Conservation (phyloP, 2,113 vertebrate genomes). For the Protobothrops flavoviridis region DNA sequence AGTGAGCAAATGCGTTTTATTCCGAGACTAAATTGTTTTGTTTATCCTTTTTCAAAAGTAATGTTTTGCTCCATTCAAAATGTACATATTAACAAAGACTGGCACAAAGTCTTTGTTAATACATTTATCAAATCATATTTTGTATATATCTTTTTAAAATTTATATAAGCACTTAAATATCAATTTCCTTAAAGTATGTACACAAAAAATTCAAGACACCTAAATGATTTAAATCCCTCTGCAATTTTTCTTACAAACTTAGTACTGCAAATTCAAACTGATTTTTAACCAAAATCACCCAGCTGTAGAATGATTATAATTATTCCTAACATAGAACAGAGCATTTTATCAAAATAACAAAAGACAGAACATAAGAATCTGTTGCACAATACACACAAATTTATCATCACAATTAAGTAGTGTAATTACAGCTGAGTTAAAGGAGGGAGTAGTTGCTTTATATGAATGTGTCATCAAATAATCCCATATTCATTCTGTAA, state of each 20-base stretch:
- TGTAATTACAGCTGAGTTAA: not conserved
- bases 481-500: not conserved
- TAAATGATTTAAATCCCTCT: not conserved
- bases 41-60: not conserved
- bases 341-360: not conserved
- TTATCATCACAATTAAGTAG: not conserved
- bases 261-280: not conserved
- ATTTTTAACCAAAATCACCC: not conserved
- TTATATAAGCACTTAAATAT: not conserved
- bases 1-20: not conserved
- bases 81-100: not conserved
- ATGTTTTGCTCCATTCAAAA: not conserved
- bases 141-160: not conserved
- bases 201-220: not conserved
- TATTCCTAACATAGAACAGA: not conserved
- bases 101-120: not conserved
- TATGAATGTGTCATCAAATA: conserved; percentile 23
- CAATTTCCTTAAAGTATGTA: not conserved
- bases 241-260: not conserved
- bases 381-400: not conserved
- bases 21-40: not conserved
- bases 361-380: not conserved
- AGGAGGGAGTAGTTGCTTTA: conserved; percentile 8
- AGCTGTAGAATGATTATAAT: not conserved
- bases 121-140: not conserved